Evolutionary conservation across 2,888 invertebrate genomes (phyloP), one percentile per base, ranked within the genome.

Genomic region (Orchestes rusci): DNA sequence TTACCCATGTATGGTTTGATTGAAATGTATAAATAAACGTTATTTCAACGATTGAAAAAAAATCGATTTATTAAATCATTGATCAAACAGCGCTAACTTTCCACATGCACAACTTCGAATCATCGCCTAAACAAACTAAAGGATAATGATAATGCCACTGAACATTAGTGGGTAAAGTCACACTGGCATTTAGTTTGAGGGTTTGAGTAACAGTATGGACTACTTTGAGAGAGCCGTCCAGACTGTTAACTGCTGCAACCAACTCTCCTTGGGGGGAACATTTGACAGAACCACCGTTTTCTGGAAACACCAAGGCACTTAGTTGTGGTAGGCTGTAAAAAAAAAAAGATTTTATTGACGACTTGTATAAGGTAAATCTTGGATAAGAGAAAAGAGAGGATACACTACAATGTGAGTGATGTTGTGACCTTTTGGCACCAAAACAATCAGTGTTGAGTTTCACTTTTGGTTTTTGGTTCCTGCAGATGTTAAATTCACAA

Each of bases 141-240:
- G 79, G 80, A 48, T 77, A 62, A 27, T 75, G 71, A 53, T 73
- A 73, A 64, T 82, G 80, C 80, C 81, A 82, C 1, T 72, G 70
- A 44, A 80, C 60, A 23, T 80, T 79, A 1, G 76, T 75, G 29
- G 73, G 74, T 7, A 79, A 62, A 56, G 71, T 71, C 3, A 79
- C 62, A 37, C 67, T 64, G 0, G 74, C 70, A 51, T 73, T 73
- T 8, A 80, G 59, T 30, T 76, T 61, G 1, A 75, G 72, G 53
- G 70, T 73, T 57, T 78, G 73, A 32, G 72, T 75, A 59, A 72
- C 75, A 35, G 73, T 68, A 57, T 73, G 75, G 31, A 75, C 73
- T 1, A 85, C 75, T 66, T 82, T 84, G 3, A 86, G 62, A 16
- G 76, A 72, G 45, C 77, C 73, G 50, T 80, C 79, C 1, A 83